phyloP scores from a whole-genome alignment of 2,888 invertebrate species.

The Caenorhabditis doughertyi region DNA sequence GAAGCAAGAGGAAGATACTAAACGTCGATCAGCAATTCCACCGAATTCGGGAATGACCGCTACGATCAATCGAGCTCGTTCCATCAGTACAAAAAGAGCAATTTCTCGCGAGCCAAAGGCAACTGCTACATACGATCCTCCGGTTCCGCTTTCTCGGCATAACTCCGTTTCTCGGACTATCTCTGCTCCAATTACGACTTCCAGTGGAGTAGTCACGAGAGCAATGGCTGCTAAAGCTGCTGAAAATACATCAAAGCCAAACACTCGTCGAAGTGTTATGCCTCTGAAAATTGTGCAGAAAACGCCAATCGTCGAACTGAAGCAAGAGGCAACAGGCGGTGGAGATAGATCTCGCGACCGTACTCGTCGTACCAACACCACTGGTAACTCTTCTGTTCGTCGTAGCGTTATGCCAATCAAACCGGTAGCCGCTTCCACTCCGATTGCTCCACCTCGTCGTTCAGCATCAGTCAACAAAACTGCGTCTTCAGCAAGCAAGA shows the following conservation, averaged over 20 bases:
- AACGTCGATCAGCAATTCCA: slow-evolving; percentile 10
- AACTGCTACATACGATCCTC: slow-evolving; percentile 5
- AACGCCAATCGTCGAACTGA: slow-evolving; percentile 25
- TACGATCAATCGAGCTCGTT: slow-evolving; percentile 31
- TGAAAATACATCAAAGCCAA: slow-evolving; percentile 22
- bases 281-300: slow-evolving; percentile 44
- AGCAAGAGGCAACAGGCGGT: not conserved
- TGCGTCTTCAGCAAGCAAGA: slow-evolving; percentile 1
- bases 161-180: slow-evolving; percentile 41
- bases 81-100: slow-evolving; percentile 33
- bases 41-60: slow-evolving; percentile 1
- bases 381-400: slow-evolving; percentile 30
- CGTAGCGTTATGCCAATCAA: slow-evolving; percentile 25
- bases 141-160: slow-evolving; percentile 12
- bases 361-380: slow-evolving; percentile 58
- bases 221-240: slow-evolving; percentile 55
- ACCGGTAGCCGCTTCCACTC: slow-evolving; percentile 11
- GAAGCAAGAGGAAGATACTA: slow-evolving; percentile 40
- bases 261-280: slow-evolving; percentile 57
- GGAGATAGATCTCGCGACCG: slow-evolving; percentile 60
- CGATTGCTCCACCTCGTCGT: slow-evolving; percentile 41
- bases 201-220: slow-evolving; percentile 50
- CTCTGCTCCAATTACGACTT: slow-evolving; percentile 13
- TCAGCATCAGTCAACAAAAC: slow-evolving; percentile 38
- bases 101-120: slow-evolving; percentile 21